phyloP scores from a whole-genome alignment of 2,888 invertebrate species.

The Tachina fera region DNA sequence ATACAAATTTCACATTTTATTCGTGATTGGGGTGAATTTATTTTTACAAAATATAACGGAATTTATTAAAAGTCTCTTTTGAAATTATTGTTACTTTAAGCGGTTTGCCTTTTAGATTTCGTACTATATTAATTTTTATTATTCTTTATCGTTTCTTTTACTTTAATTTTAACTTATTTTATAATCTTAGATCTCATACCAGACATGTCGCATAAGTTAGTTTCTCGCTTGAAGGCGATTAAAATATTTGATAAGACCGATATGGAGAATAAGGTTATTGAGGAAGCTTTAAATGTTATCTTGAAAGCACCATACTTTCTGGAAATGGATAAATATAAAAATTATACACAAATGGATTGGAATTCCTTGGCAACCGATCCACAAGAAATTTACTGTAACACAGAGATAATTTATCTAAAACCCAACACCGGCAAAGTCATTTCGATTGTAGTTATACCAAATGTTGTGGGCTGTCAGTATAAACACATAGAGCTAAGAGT shows the following conservation, averaged over 20 bases:
- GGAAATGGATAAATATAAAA: constrained; percentile 75
- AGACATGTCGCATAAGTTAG: constrained; percentile 73
- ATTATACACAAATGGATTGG: constrained; percentile 79
- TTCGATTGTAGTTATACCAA: constrained; percentile 78
- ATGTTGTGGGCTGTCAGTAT: constrained; percentile 75
- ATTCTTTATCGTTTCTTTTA: not conserved
- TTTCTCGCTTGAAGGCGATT: constrained; percentile 74
- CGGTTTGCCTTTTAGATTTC: too few species aligned
- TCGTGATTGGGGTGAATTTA: too few species aligned
- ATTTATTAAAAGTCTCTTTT: too few species aligned
- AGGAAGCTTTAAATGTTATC: constrained; percentile 75
- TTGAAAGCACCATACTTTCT: constrained; percentile 76
- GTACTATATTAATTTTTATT: not conserved
- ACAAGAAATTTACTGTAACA: constrained; percentile 78
- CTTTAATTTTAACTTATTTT: not conserved
- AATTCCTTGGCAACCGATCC: constrained; percentile 78
- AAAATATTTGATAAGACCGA: constrained; percentile 77
- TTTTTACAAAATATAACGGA: too few species aligned
- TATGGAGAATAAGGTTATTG: constrained; percentile 76
- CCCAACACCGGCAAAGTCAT: constrained; percentile 78
- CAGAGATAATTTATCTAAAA: constrained; percentile 77
- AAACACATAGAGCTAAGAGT: constrained; percentile 76
- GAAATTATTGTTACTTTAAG: too few species aligned
- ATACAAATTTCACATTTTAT: too few species aligned
- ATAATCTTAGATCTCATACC: constrained; percentile 74